phyloP scores from a whole-genome alignment of 1,140 invertebrate species.

The Panagrolaimus sp. region DNA sequence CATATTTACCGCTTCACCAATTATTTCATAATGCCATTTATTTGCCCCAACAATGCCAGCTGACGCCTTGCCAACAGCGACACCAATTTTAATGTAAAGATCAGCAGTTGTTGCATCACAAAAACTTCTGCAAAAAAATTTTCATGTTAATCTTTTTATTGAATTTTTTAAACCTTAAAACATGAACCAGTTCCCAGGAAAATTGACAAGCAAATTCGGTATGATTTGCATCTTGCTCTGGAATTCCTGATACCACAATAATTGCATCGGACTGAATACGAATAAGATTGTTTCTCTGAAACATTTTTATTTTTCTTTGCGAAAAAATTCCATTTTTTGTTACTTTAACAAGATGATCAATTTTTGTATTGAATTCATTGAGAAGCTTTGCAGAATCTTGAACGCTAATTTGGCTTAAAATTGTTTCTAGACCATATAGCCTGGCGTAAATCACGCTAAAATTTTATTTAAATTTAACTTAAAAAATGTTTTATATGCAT shows the following conservation, averaged over 20 bases:
- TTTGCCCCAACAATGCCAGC: constrained; percentile 47
- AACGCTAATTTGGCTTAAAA: constrained; percentile 49
- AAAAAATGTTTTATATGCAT: too few relatives aligned
- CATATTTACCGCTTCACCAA: constrained; percentile 45
- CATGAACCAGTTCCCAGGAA: constrained; percentile 40
- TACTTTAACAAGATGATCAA: constrained; percentile 37
- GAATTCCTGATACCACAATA: constrained; percentile 36
- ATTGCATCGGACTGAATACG: constrained; percentile 44
- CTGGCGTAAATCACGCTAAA: constrained; percentile 51
- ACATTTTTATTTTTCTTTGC: background rate
- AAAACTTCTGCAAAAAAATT: constrained; percentile 41
- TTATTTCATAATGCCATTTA: constrained; percentile 57
- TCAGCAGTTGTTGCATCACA: constrained; percentile 52
- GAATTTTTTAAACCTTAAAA: constrained; percentile 32
- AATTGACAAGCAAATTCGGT: constrained; percentile 37
- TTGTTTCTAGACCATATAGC: constrained; percentile 43
- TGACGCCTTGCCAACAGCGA: constrained; percentile 46
- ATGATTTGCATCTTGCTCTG: constrained; percentile 30
- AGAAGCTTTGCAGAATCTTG: constrained; percentile 48
- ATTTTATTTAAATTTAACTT: too few relatives aligned
- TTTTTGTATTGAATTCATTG: constrained; percentile 47
- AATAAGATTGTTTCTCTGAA: constrained; percentile 38
- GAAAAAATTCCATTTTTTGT: background rate
- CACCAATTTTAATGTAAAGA: constrained; percentile 46
- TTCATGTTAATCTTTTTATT: background rate